Evolutionary conservation across 2,888 invertebrate species (phyloP), one percentile per base, ranked within the genome.

Genomic region (Nemotelus nigrinus): DNA sequence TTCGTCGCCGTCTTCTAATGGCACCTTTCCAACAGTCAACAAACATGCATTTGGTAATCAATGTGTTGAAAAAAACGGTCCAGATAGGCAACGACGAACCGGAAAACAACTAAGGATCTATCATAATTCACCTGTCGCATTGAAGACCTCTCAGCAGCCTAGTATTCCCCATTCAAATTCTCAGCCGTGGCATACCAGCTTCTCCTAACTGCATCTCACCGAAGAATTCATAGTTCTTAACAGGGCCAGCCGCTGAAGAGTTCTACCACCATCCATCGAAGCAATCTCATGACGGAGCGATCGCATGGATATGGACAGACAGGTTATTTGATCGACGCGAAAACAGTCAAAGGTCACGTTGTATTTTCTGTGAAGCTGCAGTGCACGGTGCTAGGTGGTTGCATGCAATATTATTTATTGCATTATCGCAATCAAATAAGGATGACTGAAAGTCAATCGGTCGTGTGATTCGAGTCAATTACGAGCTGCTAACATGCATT

Each of bases 401-500:
- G 10, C 57, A 57, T 8, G 57, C 10, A 8, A 57, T n/a, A 48
- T 67, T 47, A 67, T 67, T 25, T 25, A 25, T 25, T 25, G 25
- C 25, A 67, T 25, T 67, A 67, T 50, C 50, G 48, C 48, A 41
- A 67, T 48, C 47, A 50, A 50, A 67, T 67, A 67, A 67, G 47
- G 48, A 50, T 47, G 48, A 67, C 47, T 67, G n/a, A 25, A 39
- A 67, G 67, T 67, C 67, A 48, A 48, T 67, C 67, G 48, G n/a
- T 25, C 47, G 67, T 67, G 48, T 67, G 67, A 67, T 47, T 67
- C 43, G 47, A 67, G 67, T 48, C 67, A 67, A 67, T 67, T 67
- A 67, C 47, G 47, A 48, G 5, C 25, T 25, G 57, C 57, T 10
- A 25, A 25, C 25, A 25, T 25, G 25, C 25, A 25, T 25, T 25